Evolutionary conservation across 2,888 invertebrate species (phyloP).

Genomic region (Amblyjoppa fuscipennis): DNA sequence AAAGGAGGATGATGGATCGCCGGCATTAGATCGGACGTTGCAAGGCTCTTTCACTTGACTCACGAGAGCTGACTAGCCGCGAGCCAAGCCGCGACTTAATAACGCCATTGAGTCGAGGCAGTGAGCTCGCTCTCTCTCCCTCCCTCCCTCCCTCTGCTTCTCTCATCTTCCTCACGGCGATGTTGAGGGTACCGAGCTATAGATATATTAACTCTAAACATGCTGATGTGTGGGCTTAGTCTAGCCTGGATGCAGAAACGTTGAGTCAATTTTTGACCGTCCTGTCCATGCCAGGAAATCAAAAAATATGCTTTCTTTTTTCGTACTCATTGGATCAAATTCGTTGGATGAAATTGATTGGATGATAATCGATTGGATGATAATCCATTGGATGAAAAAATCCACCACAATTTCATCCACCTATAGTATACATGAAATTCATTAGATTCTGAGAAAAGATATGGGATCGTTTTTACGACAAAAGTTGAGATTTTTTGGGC

Average conservation of each 20-base stretch:
- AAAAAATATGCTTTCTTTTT: too few relatives aligned
- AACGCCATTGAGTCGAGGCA: slow-evolving; percentile 77
- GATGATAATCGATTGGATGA: too few relatives aligned
- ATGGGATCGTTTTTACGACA: too few relatives aligned
- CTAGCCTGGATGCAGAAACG: not conserved
- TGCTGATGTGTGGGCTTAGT: not conserved
- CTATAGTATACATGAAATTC: too few relatives aligned
- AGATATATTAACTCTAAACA: not conserved
- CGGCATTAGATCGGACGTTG: slow-evolving; percentile 81
- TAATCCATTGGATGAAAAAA: too few relatives aligned
- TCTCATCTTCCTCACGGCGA: slow-evolving; percentile 33
- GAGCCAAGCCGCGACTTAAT: slow-evolving; percentile 79
- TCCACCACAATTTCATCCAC: too few relatives aligned
- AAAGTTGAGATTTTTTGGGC: too few relatives aligned
- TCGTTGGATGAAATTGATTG: too few relatives aligned
- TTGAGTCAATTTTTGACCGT: not conserved
- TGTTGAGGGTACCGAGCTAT: not conserved
- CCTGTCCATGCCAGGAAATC: not conserved
- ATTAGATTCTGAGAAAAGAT: too few relatives aligned
- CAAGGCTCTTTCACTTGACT: slow-evolving; percentile 75
- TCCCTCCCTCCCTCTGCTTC: not conserved
- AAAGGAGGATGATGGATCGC: slow-evolving; percentile 82
- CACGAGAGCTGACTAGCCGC: slow-evolving; percentile 51
- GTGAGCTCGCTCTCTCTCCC: not conserved
- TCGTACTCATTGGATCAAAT: too few relatives aligned